These are phyloP conservation scores for Pharmacophagus antenor DNA, from an alignment of 2,888 invertebrate species.

Conservation along the genomic window DNA sequence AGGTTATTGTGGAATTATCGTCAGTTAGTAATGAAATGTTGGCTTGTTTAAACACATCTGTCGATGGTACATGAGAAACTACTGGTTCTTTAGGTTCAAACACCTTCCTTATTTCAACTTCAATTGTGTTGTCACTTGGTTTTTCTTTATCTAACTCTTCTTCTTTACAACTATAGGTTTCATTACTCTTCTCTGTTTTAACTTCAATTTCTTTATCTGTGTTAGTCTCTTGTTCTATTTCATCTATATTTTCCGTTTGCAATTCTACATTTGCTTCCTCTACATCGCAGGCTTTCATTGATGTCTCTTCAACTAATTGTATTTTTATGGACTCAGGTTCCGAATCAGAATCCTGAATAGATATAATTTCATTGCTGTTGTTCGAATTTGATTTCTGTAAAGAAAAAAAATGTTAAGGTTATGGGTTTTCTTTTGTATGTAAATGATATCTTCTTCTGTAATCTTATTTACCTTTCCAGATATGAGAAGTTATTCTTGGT, in stretches of 20 bases:
- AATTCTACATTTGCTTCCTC: constrained; percentile 27
- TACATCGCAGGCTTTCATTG: constrained; percentile 31
- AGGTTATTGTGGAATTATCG: constrained; percentile 56
- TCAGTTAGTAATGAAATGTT: constrained; percentile 65
- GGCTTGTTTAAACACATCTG: constrained; percentile 54
- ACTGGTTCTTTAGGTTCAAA: constrained; percentile 24
- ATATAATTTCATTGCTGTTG: constrained; percentile 52
- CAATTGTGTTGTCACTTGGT: constrained; percentile 10
- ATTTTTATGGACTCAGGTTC: constrained; percentile 41
- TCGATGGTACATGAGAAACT: constrained; percentile 15
- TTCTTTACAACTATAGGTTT: constrained; percentile 13
- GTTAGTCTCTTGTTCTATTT: constrained; percentile 25
- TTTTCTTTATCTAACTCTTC: constrained; percentile 20
- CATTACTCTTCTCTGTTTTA: constrained; percentile 25
- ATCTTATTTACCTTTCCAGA: too few relatives aligned
- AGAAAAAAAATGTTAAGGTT: constrained; percentile 3
- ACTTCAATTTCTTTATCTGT: constrained; percentile 22
- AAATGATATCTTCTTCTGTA: too few relatives aligned
- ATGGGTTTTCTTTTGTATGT: not conserved
- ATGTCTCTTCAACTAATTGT: constrained; percentile 40
- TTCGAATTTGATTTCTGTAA: constrained; percentile 41
- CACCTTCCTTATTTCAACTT: constrained; percentile 23
- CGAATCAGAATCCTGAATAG: constrained; percentile 51
- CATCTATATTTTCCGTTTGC: constrained; percentile 29
- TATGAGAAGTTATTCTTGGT: too few relatives aligned